A percentile compares a stretch with the other conserved stretches of the same genome.
Conservation (phyloP, 2,113 vertebrate species). For the Notothenia coriiceps region DNA sequence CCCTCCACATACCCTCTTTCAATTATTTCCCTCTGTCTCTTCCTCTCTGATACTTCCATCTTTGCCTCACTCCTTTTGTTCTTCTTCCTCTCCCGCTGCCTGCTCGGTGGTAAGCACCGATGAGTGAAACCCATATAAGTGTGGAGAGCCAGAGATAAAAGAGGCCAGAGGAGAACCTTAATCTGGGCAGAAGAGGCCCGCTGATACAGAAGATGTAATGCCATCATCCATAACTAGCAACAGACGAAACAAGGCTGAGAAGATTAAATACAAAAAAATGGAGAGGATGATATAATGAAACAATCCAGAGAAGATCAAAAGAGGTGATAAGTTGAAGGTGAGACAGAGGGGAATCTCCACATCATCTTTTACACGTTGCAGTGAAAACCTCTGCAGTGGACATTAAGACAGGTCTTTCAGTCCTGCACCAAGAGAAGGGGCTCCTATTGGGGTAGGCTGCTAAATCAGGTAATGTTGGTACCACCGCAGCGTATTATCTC, state of each 20-base stretch:
- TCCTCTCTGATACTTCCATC: slow-evolving; percentile 37
- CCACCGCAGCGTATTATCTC: not conserved
- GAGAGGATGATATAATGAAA: not conserved
- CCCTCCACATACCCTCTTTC: slow-evolving; percentile 35
- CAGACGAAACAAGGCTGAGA: slow-evolving; percentile 7
- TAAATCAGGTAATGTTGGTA: not conserved
- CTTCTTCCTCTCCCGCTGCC: slow-evolving; percentile 1
- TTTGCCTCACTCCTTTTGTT: not conserved
- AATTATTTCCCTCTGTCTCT: slow-evolving; percentile 34
- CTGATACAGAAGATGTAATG: slow-evolving; percentile 21
- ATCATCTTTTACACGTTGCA: not conserved
- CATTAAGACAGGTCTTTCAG: not conserved
- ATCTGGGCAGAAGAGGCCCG: slow-evolving; percentile 18
- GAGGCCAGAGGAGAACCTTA: slow-evolving; percentile 29
- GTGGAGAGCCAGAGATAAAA: slow-evolving; percentile 23
- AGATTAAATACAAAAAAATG: not conserved
- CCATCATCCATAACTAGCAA: slow-evolving; percentile 21
- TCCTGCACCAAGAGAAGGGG: not conserved
- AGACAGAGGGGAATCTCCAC: not conserved
- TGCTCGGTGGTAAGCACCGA: slow-evolving; percentile 25
- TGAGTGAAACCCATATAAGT: slow-evolving; percentile 30
- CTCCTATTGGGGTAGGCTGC: not conserved
- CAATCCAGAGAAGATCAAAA: not conserved
- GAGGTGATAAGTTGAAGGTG: not conserved
- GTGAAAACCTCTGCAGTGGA: not conserved